Evolutionary conservation across 2,797 vertebrate genomes (phyloP).

Genomic region (Tolypeutes matacus): DNA sequence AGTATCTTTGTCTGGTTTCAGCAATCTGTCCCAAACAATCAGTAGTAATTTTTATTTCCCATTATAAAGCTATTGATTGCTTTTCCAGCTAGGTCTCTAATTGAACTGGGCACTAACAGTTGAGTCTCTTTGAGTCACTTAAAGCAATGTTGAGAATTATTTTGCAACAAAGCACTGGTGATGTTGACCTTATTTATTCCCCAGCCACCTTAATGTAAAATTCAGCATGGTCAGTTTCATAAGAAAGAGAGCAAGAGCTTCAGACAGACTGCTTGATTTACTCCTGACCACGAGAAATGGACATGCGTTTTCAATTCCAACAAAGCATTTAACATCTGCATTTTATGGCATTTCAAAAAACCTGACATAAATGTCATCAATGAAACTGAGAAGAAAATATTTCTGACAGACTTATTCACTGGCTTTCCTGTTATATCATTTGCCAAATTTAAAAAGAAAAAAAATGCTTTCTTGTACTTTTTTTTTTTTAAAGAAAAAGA

Average conservation of each 20-base stretch:
- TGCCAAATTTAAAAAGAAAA: slow-evolving; percentile 73
- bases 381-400: slow-evolving; percentile 82
- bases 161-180: slow-evolving; percentile 21
- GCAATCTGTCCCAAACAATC: slow-evolving; percentile 26
- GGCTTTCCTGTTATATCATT: slow-evolving; percentile 72
- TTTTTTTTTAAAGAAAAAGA: background rate
- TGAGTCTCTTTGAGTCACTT: background rate
- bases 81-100: slow-evolving; percentile 41
- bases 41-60: slow-evolving; percentile 50
- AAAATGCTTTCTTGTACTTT: slow-evolving; percentile 10
- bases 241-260: slow-evolving; percentile 53
- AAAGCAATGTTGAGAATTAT: slow-evolving; percentile 2
- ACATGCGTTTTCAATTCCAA: slow-evolving; percentile 78
- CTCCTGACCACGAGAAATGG: slow-evolving; percentile 65
- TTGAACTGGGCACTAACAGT: background rate
- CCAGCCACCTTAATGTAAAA: slow-evolving; percentile 64
- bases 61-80: slow-evolving; percentile 24
- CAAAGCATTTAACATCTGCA: slow-evolving; percentile 70
- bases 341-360: slow-evolving; percentile 73
- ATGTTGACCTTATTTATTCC: background rate
- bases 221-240: slow-evolving; percentile 18
- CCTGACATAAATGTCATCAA: slow-evolving; percentile 82
- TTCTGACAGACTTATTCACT: slow-evolving; percentile 78
- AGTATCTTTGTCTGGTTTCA: slow-evolving; percentile 29
- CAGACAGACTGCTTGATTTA: slow-evolving; percentile 50